These are phyloP conservation scores for Clarias gariepinus DNA, from an alignment of 2,113 vertebrate species.

Conservation along the genomic window DNA sequence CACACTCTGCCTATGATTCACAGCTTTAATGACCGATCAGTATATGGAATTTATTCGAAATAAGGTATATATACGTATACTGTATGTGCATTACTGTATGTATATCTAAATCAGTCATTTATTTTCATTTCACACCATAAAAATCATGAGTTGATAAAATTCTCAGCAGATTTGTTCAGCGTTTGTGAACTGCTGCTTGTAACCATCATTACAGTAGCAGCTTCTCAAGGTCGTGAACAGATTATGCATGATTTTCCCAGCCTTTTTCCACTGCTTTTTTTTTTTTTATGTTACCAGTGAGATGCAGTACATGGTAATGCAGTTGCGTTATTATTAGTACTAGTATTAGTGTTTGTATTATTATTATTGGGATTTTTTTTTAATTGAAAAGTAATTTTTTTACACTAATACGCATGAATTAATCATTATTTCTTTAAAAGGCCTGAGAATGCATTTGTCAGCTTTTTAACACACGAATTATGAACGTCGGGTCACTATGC, in stretches of 20 bases:
- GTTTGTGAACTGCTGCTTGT: neutral
- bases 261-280: neutral
- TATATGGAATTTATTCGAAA: no score
- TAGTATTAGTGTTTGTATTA: neutral
- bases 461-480: neutral
- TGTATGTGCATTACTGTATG: no score
- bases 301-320: neutral
- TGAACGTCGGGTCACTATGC: neutral
- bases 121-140: no score
- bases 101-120: no score
- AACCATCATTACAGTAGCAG: neutral
- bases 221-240: neutral
- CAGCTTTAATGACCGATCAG: no score
- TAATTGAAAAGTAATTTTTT: neutral
- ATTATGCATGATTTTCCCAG: neutral
- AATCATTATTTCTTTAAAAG: neutral
- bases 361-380: neutral
- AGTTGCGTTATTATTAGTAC: neutral
- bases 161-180: slow-evolving; percentile 1
- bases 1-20: no score
- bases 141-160: neutral
- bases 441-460: neutral
- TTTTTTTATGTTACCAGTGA: neutral
- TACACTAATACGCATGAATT: neutral
- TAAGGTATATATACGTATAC: no score